These are phyloP conservation scores for Eurypyga helias DNA, from an alignment of 2,113 vertebrate genomes.

Conservation along the genomic window DNA sequence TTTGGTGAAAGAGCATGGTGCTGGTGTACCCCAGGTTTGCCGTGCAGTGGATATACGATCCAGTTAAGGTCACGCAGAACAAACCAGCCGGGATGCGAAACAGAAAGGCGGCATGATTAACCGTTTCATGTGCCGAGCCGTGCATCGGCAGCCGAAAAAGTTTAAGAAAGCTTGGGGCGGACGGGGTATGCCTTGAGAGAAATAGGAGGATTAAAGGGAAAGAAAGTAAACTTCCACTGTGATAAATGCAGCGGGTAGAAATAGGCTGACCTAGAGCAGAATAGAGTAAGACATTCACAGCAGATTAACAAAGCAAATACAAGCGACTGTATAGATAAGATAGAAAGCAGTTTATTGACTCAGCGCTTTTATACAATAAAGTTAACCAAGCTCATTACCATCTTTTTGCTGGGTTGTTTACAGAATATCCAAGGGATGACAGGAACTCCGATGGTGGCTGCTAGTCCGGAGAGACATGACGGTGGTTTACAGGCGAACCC, in stretches of 20 bases:
- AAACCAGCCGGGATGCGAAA: background rate
- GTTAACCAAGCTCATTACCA: conserved; percentile 75
- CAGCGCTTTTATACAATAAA: conserved; percentile 63
- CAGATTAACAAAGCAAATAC: conserved; percentile 77
- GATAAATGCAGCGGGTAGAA: conserved; percentile 55
- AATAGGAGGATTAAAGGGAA: conserved; percentile 51
- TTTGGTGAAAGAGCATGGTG: background rate
- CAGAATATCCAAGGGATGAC: conserved; percentile 99
- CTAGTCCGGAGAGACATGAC: conserved; percentile 97
- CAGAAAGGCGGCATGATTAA: background rate
- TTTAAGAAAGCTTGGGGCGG: background rate
- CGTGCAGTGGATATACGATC: background rate
- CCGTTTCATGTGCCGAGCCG: background rate
- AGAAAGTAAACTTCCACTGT: conserved; percentile 65
- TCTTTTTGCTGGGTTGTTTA: conserved; percentile 65
- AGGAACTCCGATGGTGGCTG: conserved; percentile 98
- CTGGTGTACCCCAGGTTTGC: background rate
- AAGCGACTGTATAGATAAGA: conserved; percentile 76
- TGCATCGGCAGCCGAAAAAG: background rate
- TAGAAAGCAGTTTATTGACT: conserved; percentile 76
- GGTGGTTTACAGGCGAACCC: conserved; percentile 96
- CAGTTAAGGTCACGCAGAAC: conserved; percentile 20
- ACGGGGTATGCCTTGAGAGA: background rate
- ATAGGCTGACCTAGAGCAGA: conserved; percentile 47
- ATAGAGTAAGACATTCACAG: conserved; percentile 50